phyloP scores from a whole-genome alignment of 2,888 invertebrate genomes.

The Apodemia mormo region DNA sequence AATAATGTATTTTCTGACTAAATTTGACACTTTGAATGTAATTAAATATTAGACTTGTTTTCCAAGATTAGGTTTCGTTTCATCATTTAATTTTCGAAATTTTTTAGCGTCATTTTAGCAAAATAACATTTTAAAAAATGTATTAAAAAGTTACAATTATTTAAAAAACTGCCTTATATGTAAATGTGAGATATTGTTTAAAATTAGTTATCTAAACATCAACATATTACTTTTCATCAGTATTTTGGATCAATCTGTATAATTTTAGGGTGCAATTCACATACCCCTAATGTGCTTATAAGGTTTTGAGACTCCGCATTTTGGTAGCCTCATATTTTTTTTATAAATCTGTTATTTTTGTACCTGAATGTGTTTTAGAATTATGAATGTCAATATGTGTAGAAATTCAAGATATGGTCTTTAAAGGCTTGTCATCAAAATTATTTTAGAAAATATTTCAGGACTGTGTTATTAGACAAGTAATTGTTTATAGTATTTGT shows the following conservation, averaged over 20 bases:
- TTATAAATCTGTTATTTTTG: conserved; percentile 48
- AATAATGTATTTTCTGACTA: too few relatives aligned
- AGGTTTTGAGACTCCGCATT: neutral
- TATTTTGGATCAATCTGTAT: conserved; percentile 5
- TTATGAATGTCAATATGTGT: conserved; percentile 27
- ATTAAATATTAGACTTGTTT: too few relatives aligned
- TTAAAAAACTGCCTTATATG: too few relatives aligned
- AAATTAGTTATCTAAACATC: too few relatives aligned
- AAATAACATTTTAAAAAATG: too few relatives aligned
- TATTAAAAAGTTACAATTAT: too few relatives aligned
- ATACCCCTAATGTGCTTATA: neutral
- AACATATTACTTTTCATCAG: neutral
- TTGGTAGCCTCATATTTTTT: neutral
- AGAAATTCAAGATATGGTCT: neutral
- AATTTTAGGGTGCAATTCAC: neutral
- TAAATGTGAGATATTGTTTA: too few relatives aligned
- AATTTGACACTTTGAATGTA: too few relatives aligned
- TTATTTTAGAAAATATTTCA: conserved; percentile 57
- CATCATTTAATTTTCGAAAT: too few relatives aligned
- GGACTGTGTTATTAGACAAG: conserved; percentile 76
- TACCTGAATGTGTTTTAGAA: conserved; percentile 51
- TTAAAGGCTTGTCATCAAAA: conserved; percentile 38
- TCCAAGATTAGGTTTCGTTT: too few relatives aligned
- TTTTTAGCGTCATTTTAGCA: too few relatives aligned
- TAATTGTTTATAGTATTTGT: conserved; percentile 53